These are phyloP conservation scores for Macrobrachium nipponense DNA, from an alignment of 1,140 invertebrate species.

Conservation along the genomic window DNA sequence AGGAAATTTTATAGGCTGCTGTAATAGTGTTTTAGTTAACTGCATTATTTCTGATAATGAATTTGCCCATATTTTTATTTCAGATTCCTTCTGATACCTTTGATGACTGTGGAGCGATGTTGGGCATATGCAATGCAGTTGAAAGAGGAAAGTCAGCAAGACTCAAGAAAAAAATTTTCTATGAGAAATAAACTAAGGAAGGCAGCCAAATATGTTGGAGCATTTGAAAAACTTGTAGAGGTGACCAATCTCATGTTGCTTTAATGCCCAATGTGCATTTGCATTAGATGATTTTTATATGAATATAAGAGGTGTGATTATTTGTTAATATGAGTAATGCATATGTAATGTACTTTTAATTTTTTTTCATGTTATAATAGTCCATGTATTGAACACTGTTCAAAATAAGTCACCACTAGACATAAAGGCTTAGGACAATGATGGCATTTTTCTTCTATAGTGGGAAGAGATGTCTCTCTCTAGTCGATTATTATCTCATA, in stretches of 20 bases:
- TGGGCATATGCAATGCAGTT: conserved; percentile 99
- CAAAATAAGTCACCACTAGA: too few species aligned
- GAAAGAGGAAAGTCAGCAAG: conserved; percentile 93
- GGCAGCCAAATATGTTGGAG: conserved; percentile 88
- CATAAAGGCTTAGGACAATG: too few species aligned
- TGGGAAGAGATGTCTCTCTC: too few species aligned
- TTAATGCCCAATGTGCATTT: too few species aligned
- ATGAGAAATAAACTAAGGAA: conserved; percentile 87
- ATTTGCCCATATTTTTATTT: conserved; percentile 42
- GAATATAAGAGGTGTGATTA: too few species aligned
- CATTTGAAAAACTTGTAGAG: conserved; percentile 79
- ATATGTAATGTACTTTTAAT: too few species aligned
- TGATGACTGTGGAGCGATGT: conserved; percentile 89
- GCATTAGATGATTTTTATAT: not conserved
- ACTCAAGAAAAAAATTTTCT: conserved; percentile 94
- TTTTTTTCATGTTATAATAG: too few species aligned
- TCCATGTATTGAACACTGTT: too few species aligned
- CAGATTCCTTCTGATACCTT: conserved; percentile 82
- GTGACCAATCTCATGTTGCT: not conserved
- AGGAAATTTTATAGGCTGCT: too few species aligned
- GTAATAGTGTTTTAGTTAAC: not conserved
- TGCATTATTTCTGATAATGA: conserved; percentile 20
- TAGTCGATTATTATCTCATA: too few species aligned
- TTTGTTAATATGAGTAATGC: too few species aligned
- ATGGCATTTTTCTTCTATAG: too few species aligned